Evolutionary conservation across 2,113 vertebrate species (phyloP), one percentile per base, ranked within the genome.

Genomic region (Nanorana parkeri): DNA sequence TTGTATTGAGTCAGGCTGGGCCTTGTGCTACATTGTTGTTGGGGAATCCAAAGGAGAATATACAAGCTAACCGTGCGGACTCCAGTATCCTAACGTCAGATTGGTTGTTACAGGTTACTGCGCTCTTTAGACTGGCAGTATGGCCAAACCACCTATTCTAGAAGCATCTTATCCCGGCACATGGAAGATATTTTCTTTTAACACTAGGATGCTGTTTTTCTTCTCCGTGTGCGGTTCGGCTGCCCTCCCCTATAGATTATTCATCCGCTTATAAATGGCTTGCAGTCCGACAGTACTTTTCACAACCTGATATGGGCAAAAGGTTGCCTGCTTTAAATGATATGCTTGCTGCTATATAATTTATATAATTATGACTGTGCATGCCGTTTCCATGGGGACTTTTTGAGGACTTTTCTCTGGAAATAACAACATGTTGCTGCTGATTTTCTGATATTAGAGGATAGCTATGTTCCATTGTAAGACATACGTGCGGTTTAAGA

Each of bases 351-450:
- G 51, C 4, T 56, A 32, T 56, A 56, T 73, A 73, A 73, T 73
- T 73, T 73, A 52, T 73, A 52, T 73, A 73, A 73, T 73, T 73
- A 73, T 55, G 26, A 73, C 69, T 73, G 24, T 16, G 51, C 69
- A 15, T 23, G 10, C 69, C 19, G 52, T 73, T 56, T 56, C 69
- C 69, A 73, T 73, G 69, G 69, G 69, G 69, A 73, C 23, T 55
- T 72, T 72, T 55, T 72, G 17, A 72, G 69, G 24, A 72, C 69
- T 56, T 72, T 56, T 54, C 7, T 17, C 21, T 54, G 24, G 21
- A 28, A 56, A 52, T 72, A 73, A 73, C 16, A 20, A 16, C 51
- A 28, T 11, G 52, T 29, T 73, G 5, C 26, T 56, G 17, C 5
- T 1, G 68, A 5, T 15, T 72, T 71, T 55, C 3, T 72, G 10